phyloP scores from a whole-genome alignment of 2,888 invertebrate species.

The Exephanes ischioxanthus region DNA sequence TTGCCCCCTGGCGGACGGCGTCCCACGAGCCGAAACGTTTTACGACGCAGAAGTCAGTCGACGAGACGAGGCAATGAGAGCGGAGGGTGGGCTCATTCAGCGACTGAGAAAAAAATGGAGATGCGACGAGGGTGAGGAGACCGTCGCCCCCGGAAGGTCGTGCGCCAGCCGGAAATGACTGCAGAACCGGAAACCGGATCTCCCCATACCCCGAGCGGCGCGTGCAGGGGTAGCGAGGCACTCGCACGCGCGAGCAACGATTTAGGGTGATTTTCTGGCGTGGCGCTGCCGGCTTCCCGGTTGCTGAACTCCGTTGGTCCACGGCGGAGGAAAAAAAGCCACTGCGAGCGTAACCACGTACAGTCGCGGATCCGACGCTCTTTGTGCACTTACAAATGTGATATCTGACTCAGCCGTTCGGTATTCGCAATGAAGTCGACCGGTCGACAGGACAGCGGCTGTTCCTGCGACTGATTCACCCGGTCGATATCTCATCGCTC shows the following conservation, averaged over 20 bases:
- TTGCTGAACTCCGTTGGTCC: conserved; percentile 13
- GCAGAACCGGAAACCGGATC: conserved; percentile 72
- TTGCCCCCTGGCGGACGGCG: conserved; percentile 26
- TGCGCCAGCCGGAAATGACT: conserved; percentile 74
- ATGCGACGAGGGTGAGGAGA: conserved; percentile 17
- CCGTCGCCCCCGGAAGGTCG: conserved; percentile 64
- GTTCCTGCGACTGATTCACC: conserved; percentile 52
- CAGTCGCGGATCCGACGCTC: conserved; percentile 9
- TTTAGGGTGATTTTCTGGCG: conserved; percentile 50
- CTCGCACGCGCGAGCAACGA: conserved; percentile 52
- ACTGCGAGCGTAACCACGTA: neutral
- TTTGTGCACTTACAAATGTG: conserved; percentile 25
- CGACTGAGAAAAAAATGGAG: conserved; percentile 8
- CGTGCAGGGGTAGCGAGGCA: conserved; percentile 38
- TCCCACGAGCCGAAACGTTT: conserved; percentile 60
- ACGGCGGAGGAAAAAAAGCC: neutral
- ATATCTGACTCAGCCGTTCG: conserved; percentile 50
- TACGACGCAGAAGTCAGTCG: conserved; percentile 63
- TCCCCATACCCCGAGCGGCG: conserved; percentile 19
- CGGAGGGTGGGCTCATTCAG: conserved; percentile 43
- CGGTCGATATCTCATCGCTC: conserved; percentile 40
- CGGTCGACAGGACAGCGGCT: conserved; percentile 18
- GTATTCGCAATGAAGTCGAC: conserved; percentile 40
- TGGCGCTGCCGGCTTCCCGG: neutral
- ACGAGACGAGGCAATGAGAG: conserved; percentile 44